Evolutionary conservation across 2,797 vertebrate genomes (phyloP), one percentile per base, ranked within the genome.

Genomic region (Oreortyx pictus): DNA sequence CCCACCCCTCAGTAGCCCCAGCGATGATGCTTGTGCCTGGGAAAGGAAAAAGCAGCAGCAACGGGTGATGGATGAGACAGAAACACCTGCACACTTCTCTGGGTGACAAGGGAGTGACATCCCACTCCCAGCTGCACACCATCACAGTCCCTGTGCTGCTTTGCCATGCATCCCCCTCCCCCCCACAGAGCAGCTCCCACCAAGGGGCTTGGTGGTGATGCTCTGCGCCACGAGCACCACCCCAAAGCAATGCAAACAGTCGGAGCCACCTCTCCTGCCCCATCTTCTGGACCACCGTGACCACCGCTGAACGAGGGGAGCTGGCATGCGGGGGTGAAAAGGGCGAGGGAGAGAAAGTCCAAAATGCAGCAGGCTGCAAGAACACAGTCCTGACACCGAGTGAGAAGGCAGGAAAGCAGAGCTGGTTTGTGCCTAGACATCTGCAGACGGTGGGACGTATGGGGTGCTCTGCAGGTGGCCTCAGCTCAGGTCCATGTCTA

Each of bases 201-300:
- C 23, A 6, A 14, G 62, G 41, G 8, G 20, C 13, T n/a, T 14
- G 18, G 8, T 43, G 29, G 27, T 43, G 61, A 64, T 15, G 61
- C 39, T 43, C 27, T 6, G 14, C 3, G 19, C 41, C 6, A 6
- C 14, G 14, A n/a, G 61, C 39, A 31, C 10, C 71, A 54, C 11
- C 83, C 0, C 0, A 5, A 22, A 66, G 65, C 0, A 3, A 27
- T 11, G 18, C 24, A 16, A 64, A 75, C 47, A 90, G 37, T 24
- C 76, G 29, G 27, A 87, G 19, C 67, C 39, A 14, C 87, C 49
- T 75, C 86, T 76, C 61, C 61, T 33, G 19, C 25, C 27, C 0
- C 0, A 4, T 9, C 3, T 46, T 8, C 23, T 25, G 72, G 39
- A 33, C 6, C 25, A 27, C 5, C 29, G 0, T 22, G 1, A 7